phyloP scores from a whole-genome alignment of 2,113 vertebrate species.

The Mobula hypostoma region DNA sequence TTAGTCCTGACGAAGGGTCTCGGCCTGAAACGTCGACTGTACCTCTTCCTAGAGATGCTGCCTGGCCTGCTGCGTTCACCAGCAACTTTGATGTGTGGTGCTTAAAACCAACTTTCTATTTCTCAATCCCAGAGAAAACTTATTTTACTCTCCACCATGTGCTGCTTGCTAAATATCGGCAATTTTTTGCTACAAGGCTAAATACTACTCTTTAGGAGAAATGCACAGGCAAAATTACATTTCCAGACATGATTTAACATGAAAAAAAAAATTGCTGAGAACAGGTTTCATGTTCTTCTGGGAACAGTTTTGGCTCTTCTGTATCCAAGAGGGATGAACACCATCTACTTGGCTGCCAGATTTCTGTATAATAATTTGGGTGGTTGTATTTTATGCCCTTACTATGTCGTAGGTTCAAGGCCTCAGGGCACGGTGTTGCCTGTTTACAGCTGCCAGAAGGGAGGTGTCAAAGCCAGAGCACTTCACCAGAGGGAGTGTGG shows the following conservation, averaged over 20 bases:
- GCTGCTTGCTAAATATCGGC: neutral
- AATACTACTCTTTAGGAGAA: neutral
- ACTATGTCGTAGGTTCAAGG: too few relatives aligned
- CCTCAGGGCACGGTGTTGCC: too few relatives aligned
- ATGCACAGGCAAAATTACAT: neutral
- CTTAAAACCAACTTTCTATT: neutral
- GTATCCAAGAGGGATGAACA: neutral
- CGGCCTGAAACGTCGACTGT: too few relatives aligned
- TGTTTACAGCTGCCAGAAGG: too few relatives aligned
- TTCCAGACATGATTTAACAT: neutral
- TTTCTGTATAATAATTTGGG: neutral
- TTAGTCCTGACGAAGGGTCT: too few relatives aligned
- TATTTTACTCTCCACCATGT: neutral
- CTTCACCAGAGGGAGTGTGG: too few relatives aligned
- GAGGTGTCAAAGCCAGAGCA: too few relatives aligned
- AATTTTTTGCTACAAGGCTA: neutral
- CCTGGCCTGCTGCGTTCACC: too few relatives aligned
- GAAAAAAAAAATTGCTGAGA: too few relatives aligned
- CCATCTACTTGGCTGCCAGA: neutral
- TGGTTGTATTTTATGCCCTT: too few relatives aligned
- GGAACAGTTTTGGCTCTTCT: neutral
- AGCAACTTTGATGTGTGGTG: too few relatives aligned
- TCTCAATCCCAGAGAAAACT: neutral
- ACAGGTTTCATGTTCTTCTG: neutral
- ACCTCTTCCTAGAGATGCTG: too few relatives aligned